Percentiles rank a stretch among this genome's conserved stretches.
Conservation (phyloP, 1,140 invertebrate genomes). For the Calosoma granatense region DNA sequence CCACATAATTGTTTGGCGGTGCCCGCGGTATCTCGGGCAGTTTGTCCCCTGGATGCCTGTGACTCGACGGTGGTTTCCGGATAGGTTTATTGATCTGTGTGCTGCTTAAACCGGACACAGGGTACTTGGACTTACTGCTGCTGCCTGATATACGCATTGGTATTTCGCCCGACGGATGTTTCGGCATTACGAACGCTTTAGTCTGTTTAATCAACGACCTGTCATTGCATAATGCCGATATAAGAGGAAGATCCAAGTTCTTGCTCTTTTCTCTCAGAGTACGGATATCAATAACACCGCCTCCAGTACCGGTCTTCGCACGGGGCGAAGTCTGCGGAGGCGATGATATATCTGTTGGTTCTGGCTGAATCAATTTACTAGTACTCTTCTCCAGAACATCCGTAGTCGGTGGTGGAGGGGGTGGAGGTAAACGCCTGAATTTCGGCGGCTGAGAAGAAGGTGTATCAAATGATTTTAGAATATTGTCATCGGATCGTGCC, state of each 20-base stretch:
- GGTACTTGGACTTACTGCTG: slow-evolving; percentile 40
- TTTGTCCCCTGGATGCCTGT: slow-evolving; percentile 50
- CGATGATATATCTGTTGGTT: not conserved
- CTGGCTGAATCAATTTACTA: not conserved
- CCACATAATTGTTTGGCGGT: slow-evolving; percentile 33
- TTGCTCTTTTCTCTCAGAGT: slow-evolving; percentile 76
- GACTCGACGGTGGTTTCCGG: slow-evolving; percentile 42
- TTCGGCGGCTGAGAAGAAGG: slow-evolving; percentile 41
- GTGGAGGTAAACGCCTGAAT: slow-evolving; percentile 56
- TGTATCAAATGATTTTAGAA: slow-evolving; percentile 49
- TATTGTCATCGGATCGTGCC: slow-evolving; percentile 67
- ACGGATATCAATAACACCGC: slow-evolving; percentile 53
- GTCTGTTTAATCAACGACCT: slow-evolving; percentile 73
- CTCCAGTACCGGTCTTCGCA: slow-evolving; percentile 11
- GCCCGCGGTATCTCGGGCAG: slow-evolving; percentile 36
- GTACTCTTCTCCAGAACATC: slow-evolving; percentile 17
- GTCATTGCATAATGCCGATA: slow-evolving; percentile 83
- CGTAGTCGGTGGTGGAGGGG: slow-evolving; percentile 52
- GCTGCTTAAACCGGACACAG: slow-evolving; percentile 49
- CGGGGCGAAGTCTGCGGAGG: slow-evolving; percentile 3
- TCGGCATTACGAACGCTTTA: slow-evolving; percentile 67
- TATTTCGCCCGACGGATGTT: slow-evolving; percentile 39
- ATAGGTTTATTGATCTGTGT: slow-evolving; percentile 45
- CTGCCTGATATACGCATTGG: slow-evolving; percentile 20
- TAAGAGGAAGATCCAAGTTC: slow-evolving; percentile 76